A percentile compares a stretch with the other conserved stretches of the same genome.
These are phyloP conservation scores for Leptinotarsa peninsularis DNA, from an alignment of 2,888 invertebrate genomes.

Conservation along the genomic window DNA sequence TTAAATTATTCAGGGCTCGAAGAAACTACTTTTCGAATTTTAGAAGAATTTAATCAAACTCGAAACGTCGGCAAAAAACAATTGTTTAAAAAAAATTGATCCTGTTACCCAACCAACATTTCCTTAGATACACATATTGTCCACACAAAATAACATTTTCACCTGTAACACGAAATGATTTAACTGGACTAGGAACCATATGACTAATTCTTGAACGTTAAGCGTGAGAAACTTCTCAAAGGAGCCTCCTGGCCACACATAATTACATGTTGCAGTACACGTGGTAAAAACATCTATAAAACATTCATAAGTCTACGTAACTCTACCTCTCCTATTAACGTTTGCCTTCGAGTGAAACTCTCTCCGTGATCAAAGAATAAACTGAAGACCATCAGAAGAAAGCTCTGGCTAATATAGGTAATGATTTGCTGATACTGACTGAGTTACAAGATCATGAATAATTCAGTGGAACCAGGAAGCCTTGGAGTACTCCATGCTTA, in stretches of 20 bases:
- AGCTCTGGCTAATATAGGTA: constrained; percentile 13
- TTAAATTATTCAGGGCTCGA: too few relatives aligned
- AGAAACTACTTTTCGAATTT: too few relatives aligned
- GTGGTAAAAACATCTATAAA: constrained; percentile 56
- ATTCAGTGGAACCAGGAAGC: constrained; percentile 19
- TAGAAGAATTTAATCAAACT: too few relatives aligned
- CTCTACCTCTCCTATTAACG: constrained; percentile 20
- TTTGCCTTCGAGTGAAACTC: constrained; percentile 21
- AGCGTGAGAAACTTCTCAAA: constrained; percentile 64
- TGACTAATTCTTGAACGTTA: constrained; percentile 55
- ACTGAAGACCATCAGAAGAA: constrained; percentile 20
- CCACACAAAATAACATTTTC: neutral
- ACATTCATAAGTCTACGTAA: constrained; percentile 21
- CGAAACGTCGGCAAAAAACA: too few relatives aligned
- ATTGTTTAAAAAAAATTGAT: too few relatives aligned
- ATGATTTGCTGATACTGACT: constrained; percentile 18
- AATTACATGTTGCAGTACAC: constrained; percentile 64
- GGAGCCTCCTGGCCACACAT: constrained; percentile 60
- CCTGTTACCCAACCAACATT: too few relatives aligned
- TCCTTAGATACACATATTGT: neutral
- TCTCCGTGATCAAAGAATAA: constrained; percentile 20
- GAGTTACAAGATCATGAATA: constrained; percentile 19
- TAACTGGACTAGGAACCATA: constrained; percentile 45
- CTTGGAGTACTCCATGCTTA: constrained; percentile 14
- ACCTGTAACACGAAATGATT: constrained; percentile 14